Base-by-base conservation (phyloP, 2,888 invertebrate species). In the Aleiodes alternator region DNA sequence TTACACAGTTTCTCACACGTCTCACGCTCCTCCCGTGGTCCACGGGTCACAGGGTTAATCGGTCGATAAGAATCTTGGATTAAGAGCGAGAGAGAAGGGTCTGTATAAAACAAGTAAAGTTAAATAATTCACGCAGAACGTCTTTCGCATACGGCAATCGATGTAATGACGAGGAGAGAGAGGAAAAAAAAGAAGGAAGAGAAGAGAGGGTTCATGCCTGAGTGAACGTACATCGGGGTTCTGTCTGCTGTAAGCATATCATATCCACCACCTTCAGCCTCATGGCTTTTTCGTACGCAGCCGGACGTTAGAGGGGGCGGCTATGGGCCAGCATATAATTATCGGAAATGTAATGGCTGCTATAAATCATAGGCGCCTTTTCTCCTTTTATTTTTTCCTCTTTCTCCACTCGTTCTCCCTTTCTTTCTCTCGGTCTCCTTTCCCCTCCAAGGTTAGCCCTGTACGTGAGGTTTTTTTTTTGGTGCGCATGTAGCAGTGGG, bases 361-460 rank as follows among this genome's bases (percentile, higher is more conserved):
- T 84, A 88, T 89, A 89, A 89, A 87, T 89, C 89, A 89, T 89
- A 88, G 89, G 89, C 89, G 89, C 89, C 87, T 79, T 72, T 72
- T 66, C 23, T 23, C 23, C 23, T 23, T 23, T 23, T 23, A 23
- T 23, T 23, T 23, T 23, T 23, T 23, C 23, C 77, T 77, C 74
- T 78, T 76, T 72, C 69, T 76, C 77, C 56, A 23, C 76, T 75
- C 75, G 64, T 73, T 79, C 50, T 68, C 77, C 76, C 75, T 79
- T 80, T 73, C 73, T 79, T 77, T 79, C 78, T 76, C 78, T 77
- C 75, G 75, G 75, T 72, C 69, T 76, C 77, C 56, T 73, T 76
- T 48, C 59, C 50, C 50, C 29, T 29, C 23, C 31, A 29, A 29
- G 12, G 23, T 69, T 5, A 11, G 55, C 34, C 34, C 34, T n/a